phyloP scores from a whole-genome alignment of 2,888 invertebrate species.

The Agrotis clavis region DNA sequence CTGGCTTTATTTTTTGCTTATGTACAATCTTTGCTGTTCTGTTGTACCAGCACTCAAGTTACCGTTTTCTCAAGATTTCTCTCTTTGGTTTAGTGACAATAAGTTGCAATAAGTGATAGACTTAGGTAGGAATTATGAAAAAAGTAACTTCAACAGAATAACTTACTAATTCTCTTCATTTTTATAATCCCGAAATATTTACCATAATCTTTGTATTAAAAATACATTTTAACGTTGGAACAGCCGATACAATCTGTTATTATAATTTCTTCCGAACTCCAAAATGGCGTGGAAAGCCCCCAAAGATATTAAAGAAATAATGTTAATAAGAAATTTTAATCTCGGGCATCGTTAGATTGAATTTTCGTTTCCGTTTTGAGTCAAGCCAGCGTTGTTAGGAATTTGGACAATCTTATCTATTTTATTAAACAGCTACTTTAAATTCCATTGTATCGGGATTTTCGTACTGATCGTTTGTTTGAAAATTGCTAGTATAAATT shows the following conservation, averaged over 20 bases:
- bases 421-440: slow-evolving; percentile 19
- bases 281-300: slow-evolving; percentile 7
- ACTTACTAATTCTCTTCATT: slow-evolving; percentile 37
- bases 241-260: slow-evolving; percentile 57
- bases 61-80: no score
- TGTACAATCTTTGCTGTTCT: no score
- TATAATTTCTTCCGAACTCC: slow-evolving; percentile 55
- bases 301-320: slow-evolving; percentile 26
- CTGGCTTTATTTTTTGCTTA: no score
- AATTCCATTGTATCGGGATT: slow-evolving; percentile 27
- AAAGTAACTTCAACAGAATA: slow-evolving; percentile 11
- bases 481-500: neutral
- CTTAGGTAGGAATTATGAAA: neutral
- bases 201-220: slow-evolving; percentile 60
- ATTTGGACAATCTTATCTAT: slow-evolving; percentile 13
- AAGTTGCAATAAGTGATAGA: no score
- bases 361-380: slow-evolving; percentile 14
- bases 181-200: slow-evolving; percentile 32
- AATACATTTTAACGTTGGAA: slow-evolving; percentile 47
- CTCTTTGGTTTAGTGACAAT: no score
- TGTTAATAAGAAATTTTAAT: slow-evolving; percentile 33
- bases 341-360: slow-evolving; percentile 20
- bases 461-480: neutral
- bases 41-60: no score
- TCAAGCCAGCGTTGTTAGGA: slow-evolving; percentile 3